Conservation (phyloP, 2,888 invertebrate species). For the Apantesis nais region DNA sequence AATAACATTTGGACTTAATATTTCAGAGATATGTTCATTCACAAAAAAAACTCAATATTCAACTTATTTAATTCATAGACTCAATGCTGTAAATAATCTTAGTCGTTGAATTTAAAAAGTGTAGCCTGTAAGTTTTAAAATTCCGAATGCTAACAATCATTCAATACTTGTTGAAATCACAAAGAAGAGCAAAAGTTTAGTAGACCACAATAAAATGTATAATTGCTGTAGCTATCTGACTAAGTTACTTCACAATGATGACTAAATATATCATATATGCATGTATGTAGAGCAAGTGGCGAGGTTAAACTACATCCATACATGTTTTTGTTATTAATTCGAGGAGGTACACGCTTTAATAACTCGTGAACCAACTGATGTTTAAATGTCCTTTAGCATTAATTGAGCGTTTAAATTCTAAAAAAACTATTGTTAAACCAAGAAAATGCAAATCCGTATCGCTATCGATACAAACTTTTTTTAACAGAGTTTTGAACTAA, state of each 20-base stretch:
- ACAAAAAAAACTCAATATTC: too few species aligned
- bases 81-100: too few species aligned
- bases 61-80: too few species aligned
- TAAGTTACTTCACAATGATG: too few species aligned
- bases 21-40: too few species aligned
- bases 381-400: conserved; percentile 22
- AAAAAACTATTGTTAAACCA: conserved; percentile 21
- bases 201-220: neutral
- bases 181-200: too few species aligned
- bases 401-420: conserved; percentile 30
- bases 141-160: too few species aligned
- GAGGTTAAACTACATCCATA: conserved; percentile 16
- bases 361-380: conserved; percentile 12
- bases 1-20: too few species aligned
- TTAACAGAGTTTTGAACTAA: neutral
- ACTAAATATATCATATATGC: conserved; percentile 9
- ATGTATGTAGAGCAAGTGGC: conserved; percentile 16
- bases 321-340: conserved; percentile 28
- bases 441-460: neutral
- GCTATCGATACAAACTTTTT: neutral
- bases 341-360: conserved; percentile 23
- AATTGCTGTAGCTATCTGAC: too few species aligned
- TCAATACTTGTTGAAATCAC: too few species aligned
- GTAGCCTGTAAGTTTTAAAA: too few species aligned
- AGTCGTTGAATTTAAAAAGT: too few species aligned